phyloP scores from a whole-genome alignment of 2,888 invertebrate species.

The Agrotis ipsilon region DNA sequence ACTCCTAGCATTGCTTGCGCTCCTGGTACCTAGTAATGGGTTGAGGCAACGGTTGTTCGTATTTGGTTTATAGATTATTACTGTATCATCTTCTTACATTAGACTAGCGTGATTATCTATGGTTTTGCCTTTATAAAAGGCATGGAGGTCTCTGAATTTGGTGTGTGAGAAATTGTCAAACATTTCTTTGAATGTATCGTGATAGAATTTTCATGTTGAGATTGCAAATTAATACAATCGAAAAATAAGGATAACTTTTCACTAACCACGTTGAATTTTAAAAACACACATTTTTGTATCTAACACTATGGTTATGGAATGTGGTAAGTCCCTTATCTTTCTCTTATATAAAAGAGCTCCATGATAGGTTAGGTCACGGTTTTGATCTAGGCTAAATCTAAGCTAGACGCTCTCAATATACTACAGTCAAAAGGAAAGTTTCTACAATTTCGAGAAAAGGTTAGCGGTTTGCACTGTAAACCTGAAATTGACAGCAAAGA shows the following conservation, averaged over 20 bases:
- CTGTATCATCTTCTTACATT: constrained; percentile 17
- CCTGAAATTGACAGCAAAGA: constrained; percentile 29
- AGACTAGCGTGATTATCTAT: neutral
- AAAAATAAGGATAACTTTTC: too few relatives aligned
- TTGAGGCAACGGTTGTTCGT: constrained; percentile 44
- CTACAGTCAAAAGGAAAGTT: constrained; percentile 13
- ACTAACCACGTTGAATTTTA: too few relatives aligned
- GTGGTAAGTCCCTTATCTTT: neutral
- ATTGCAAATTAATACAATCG: neutral
- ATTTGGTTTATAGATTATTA: constrained; percentile 38
- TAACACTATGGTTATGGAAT: too few relatives aligned
- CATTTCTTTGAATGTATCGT: neutral
- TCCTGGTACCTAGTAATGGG: constrained; percentile 43
- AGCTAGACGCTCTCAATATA: too few relatives aligned
- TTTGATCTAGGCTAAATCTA: neutral
- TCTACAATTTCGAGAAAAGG: neutral
- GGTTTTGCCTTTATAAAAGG: neutral
- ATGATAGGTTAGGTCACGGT: neutral
- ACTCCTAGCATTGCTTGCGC: constrained; percentile 30
- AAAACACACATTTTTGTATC: too few relatives aligned
- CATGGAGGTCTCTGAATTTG: neutral
- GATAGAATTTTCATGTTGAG: neutral
- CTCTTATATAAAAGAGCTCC: neutral
- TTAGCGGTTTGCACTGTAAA: neutral
- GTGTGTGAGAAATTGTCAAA: neutral